Base-by-base conservation (phyloP, 2,113 vertebrate species). In the Strix uralensis region DNA sequence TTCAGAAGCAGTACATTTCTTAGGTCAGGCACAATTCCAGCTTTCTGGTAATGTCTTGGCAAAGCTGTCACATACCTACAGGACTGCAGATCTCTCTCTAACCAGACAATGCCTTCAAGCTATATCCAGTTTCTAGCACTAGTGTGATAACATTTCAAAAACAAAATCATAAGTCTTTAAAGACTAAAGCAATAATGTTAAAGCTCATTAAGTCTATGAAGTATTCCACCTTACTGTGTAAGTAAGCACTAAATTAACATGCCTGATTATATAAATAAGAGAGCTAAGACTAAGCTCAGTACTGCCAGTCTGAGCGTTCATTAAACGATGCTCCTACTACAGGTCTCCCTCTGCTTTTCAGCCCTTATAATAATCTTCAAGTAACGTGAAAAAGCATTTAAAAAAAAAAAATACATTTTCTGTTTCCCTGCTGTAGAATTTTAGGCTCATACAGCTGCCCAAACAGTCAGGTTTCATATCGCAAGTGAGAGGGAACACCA, bases 101-200 rank as follows among this genome's bases (percentile, higher is more conserved):
- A 5, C 61, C 46, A 73, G 32, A 5, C 55, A 89, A n/a, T 72
- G 81, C 65, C 58, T 62, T 40, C 0, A 0, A 93, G 40, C 52
- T 71, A 3, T 6, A 40, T 29, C n/a, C 67, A 75, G 52, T 87
- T 78, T 62, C 14, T 38, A 38, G 44, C 22, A 58, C n/a, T 69
- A 26, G 15, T 42, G 30, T 70, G 86, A 74, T 47, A 91, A 83
- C 79, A 63, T 74, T 72, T 93, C 78, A 77, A 88, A 91, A 66
- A 9, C n/a, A 70, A 81, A 91, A 69, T 71, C 20, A 1, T 55
- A 55, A 86, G 27, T 36, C 19, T 78, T 90, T 94, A 83, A 91
- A 91, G 63, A 58, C 70, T 88, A 72, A 72, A 81, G 44, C 8
- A 61, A 62, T 54, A 62, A 55, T 4, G 8, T 86, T 81, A 65